Conservation (phyloP, 2,797 vertebrate species). For the Crenuchus spilurus region DNA sequence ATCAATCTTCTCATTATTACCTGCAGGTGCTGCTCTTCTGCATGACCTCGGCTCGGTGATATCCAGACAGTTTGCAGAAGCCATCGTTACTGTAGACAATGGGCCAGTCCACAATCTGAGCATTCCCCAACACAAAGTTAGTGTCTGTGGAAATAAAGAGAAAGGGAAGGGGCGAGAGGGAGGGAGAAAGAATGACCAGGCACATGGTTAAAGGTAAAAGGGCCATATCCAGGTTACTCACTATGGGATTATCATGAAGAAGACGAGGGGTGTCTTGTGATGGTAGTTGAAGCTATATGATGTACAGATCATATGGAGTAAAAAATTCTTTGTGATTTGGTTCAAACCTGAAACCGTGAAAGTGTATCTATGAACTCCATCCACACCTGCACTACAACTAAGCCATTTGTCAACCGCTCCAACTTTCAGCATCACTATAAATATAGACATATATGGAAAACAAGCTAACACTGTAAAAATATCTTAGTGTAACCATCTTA, state of each 20-base stretch:
- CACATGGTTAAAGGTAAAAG: constrained; percentile 20
- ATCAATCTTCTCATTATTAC: constrained; percentile 70
- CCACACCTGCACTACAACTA: too few relatives aligned
- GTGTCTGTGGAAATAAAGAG: constrained; percentile 84
- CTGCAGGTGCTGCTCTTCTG: constrained; percentile 99
- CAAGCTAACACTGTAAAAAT: not conserved
- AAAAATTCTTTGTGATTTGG: not conserved
- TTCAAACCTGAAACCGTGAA: not conserved
- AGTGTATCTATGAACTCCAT: too few relatives aligned
- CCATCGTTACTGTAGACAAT: constrained; percentile 99
- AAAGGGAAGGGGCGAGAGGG: constrained; percentile 15
- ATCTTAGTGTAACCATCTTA: too few relatives aligned
- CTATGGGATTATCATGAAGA: constrained; percentile 32
- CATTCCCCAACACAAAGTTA: constrained; percentile 98
- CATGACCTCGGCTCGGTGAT: constrained; percentile 99
- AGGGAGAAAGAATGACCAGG: constrained; percentile 37
- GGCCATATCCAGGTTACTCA: not conserved
- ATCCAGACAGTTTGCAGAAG: constrained; percentile 98
- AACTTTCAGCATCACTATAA: not conserved
- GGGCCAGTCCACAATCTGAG: constrained; percentile 99
- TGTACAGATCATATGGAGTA: constrained; percentile 18
- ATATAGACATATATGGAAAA: not conserved
- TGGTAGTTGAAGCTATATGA: constrained; percentile 12
- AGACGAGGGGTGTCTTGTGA: constrained; percentile 25
- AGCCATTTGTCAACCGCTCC: too few relatives aligned